A percentile compares a stretch with the other conserved stretches of the same genome.
phyloP scores from a whole-genome alignment of 2,113 vertebrate genomes.

The Crotalus horridus region DNA sequence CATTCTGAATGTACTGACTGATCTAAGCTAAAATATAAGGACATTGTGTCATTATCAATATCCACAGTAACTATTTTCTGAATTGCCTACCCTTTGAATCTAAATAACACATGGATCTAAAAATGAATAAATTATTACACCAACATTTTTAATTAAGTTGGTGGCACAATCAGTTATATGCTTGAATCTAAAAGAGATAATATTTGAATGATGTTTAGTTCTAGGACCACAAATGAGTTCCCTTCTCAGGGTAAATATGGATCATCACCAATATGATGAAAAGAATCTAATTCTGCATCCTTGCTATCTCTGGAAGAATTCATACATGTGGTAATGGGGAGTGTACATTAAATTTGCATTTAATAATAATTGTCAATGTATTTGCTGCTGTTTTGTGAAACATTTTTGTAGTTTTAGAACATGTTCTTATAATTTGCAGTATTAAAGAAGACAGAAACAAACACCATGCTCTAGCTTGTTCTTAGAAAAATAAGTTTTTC shows the following conservation, averaged over 20 bases:
- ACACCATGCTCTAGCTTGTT: background rate
- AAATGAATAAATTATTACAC: conserved; percentile 62
- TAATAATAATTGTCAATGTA: background rate
- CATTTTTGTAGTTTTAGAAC: background rate
- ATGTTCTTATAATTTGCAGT: background rate
- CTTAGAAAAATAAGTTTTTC: background rate
- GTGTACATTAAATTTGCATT: background rate
- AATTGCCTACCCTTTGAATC: conserved; percentile 61
- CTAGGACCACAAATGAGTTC: background rate
- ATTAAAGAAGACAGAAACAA: background rate
- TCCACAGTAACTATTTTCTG: conserved; percentile 55
- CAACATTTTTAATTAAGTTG: conserved; percentile 60
- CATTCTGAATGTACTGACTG: conserved; percentile 43
- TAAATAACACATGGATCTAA: conserved; percentile 41
- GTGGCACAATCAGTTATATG: conserved; percentile 32
- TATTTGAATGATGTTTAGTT: conserved; percentile 53
- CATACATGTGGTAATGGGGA: background rate
- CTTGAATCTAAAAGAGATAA: conserved; percentile 36
- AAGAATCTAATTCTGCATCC: background rate
- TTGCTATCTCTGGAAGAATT: background rate
- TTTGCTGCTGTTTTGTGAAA: background rate
- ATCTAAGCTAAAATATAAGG: conserved; percentile 55
- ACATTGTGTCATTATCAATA: conserved; percentile 54
- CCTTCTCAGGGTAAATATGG: conserved; percentile 14
- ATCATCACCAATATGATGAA: conserved; percentile 3